Conservation (phyloP, 2,113 vertebrate genomes). For the Muscicapa adusta region DNA sequence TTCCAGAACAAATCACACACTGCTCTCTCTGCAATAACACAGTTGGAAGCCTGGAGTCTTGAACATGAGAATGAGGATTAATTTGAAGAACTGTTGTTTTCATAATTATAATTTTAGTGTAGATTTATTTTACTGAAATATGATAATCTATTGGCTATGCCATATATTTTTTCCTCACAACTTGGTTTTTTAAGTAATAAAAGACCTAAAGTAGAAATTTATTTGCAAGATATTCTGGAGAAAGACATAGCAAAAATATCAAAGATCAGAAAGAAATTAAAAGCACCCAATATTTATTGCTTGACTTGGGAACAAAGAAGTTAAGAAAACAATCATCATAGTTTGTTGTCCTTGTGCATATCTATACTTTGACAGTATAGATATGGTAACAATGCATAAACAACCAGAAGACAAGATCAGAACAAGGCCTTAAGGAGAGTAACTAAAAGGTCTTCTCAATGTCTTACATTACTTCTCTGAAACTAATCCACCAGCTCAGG, state of each 20-base stretch:
- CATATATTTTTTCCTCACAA: background rate
- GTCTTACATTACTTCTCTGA: background rate
- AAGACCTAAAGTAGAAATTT: background rate
- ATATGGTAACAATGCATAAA: background rate
- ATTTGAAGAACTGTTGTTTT: background rate
- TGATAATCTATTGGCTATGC: background rate
- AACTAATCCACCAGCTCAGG: background rate
- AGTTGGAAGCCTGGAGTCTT: background rate
- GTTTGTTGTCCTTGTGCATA: background rate
- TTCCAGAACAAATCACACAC: background rate
- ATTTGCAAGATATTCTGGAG: background rate
- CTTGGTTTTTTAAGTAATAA: background rate
- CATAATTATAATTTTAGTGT: background rate
- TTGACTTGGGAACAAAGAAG: background rate
- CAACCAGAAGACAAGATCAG: background rate
- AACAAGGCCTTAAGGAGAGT: accelerated
- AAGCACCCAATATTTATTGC: background rate
- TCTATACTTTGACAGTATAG: background rate
- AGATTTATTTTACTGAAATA: background rate
- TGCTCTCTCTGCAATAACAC: background rate
- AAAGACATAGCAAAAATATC: background rate
- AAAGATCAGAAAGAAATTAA: background rate
- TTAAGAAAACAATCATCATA: background rate
- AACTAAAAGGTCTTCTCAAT: background rate
- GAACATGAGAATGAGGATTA: background rate